Percentiles rank a stretch among this genome's conserved stretches.
These are phyloP conservation scores for Pseudocheirus occidentalis DNA, from an alignment of 2,797 vertebrate species.

Conservation along the genomic window DNA sequence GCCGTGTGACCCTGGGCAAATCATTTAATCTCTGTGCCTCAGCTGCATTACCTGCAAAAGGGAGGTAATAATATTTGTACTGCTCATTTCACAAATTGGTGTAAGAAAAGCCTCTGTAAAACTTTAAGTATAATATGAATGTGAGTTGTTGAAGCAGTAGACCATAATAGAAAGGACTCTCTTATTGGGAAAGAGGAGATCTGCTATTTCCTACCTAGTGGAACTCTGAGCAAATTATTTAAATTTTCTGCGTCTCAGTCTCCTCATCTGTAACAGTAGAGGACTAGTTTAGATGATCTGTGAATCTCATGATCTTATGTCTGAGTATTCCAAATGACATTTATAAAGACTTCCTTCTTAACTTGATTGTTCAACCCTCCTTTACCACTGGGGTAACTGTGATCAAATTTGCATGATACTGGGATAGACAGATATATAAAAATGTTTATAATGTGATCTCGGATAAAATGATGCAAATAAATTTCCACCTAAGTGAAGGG, in stretches of 20 bases:
- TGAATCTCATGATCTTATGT: neutral
- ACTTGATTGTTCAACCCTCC: slow-evolving; percentile 78
- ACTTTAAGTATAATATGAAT: neutral
- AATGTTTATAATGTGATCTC: slow-evolving; percentile 79
- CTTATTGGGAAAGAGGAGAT: neutral
- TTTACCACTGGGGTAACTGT: slow-evolving; percentile 76
- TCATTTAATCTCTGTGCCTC: neutral
- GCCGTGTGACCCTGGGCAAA: neutral
- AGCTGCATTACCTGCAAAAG: neutral
- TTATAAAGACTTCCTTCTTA: slow-evolving; percentile 48
- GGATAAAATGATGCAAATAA: slow-evolving; percentile 78
- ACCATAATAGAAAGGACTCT: neutral
- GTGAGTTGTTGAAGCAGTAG: neutral
- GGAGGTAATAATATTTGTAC: neutral
- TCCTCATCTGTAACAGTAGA: neutral
- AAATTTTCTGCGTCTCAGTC: neutral
- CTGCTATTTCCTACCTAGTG: neutral
- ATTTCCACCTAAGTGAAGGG: slow-evolving; percentile 71
- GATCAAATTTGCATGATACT: slow-evolving; percentile 77
- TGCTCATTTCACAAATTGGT: neutral
- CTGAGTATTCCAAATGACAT: neutral
- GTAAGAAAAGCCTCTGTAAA: neutral
- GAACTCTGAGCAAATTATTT: neutral
- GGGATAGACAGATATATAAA: slow-evolving; percentile 79
- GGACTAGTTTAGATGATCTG: neutral